Conservation (phyloP, 2,797 vertebrate species). For the Masticophis lateralis region DNA sequence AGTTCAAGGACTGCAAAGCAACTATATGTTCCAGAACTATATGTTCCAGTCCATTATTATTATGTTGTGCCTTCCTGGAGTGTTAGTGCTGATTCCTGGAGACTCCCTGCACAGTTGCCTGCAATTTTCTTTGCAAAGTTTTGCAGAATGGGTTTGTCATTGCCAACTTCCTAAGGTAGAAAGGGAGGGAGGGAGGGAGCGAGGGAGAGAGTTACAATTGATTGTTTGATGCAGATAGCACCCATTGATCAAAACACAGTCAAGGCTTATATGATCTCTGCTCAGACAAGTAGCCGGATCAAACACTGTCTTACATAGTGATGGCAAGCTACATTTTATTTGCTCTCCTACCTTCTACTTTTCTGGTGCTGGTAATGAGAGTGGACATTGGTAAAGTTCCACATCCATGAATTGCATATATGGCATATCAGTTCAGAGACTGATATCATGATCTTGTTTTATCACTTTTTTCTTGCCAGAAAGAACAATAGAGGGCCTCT, state of each 20-base stretch:
- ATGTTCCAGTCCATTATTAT: not conserved
- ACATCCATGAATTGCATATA: not conserved
- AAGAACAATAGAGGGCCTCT: not conserved
- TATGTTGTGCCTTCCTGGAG: not conserved
- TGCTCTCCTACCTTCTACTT: not conserved
- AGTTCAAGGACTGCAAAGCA: not conserved
- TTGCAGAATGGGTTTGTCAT: not conserved
- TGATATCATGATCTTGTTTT: not conserved
- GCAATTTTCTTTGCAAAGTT: not conserved
- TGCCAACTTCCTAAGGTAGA: not conserved
- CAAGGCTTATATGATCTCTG: not conserved
- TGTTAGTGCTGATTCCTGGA: not conserved
- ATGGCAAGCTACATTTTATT: not conserved
- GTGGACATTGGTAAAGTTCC: not conserved
- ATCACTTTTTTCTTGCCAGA: not conserved
- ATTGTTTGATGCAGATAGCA: not conserved
- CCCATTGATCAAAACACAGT: not conserved
- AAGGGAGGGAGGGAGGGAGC: not conserved
- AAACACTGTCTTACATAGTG: not conserved
- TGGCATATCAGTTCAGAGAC: not conserved
- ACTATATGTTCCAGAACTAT: not conserved
- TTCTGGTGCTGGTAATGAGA: not conserved
- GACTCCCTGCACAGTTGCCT: not conserved
- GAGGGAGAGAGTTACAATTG: not conserved
- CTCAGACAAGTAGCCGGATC: not conserved